phyloP scores from a whole-genome alignment of 2,797 vertebrate genomes.

The Poeciliopsis gracilis region DNA sequence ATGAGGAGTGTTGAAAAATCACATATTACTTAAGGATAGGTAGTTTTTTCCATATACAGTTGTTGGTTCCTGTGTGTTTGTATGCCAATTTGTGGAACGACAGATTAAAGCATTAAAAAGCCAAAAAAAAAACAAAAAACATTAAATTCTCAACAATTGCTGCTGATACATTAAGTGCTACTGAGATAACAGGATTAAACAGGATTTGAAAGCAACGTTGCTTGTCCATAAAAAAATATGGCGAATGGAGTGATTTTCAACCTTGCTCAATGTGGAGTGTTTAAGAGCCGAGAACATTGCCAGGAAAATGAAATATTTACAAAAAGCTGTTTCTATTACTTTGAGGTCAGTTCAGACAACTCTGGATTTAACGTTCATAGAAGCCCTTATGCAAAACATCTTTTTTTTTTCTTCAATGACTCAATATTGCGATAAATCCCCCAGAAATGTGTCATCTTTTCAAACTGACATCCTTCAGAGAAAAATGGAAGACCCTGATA shows the following conservation, averaged over 20 bases:
- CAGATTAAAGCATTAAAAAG: constrained; percentile 27
- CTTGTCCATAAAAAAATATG: constrained; percentile 17
- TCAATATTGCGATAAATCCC: constrained; percentile 32
- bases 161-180: constrained; percentile 66
- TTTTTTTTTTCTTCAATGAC: constrained; percentile 22
- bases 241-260: constrained; percentile 22
- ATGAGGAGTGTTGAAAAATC: constrained; percentile 40
- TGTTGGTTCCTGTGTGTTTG: constrained; percentile 81
- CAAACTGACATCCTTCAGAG: constrained; percentile 68
- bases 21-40: constrained; percentile 73
- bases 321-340: constrained; percentile 45
- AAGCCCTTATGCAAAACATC: constrained; percentile 25
- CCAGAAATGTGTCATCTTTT: constrained; percentile 35
- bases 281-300: constrained; percentile 36
- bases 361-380: constrained; percentile 27
- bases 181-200: constrained; percentile 47
- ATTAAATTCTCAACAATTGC: constrained; percentile 57
- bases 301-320: constrained; percentile 61
- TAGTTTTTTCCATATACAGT: constrained; percentile 81
- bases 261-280: constrained; percentile 38
- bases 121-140: not conserved
- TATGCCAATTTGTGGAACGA: constrained; percentile 42
- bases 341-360: constrained; percentile 26
- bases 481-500: constrained; percentile 33
- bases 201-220: constrained; percentile 46